Base-by-base conservation (phyloP, 2,797 vertebrate species). In the Miichthys miiuy region DNA sequence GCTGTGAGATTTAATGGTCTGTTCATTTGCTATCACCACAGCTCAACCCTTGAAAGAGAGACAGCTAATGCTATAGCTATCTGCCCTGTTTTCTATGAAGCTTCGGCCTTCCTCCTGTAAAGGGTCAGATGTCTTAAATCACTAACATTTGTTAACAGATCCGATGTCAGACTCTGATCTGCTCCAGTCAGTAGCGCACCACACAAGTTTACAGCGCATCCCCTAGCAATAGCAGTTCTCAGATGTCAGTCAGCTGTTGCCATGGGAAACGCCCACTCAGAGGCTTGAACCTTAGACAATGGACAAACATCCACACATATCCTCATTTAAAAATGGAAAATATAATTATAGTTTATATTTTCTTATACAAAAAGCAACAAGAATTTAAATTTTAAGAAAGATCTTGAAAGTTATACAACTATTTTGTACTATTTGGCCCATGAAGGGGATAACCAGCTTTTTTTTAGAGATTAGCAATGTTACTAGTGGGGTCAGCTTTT, bases 401-500 rank as follows among this genome's bases (percentile, higher is more conserved):
- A 57, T 30, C 42, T 60, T 1, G 7, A 51, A 76, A 75, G 70
- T 75, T 66, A 58, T 11, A n/a, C 12, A 68, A 34, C 41, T 51
- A 34, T 44, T 34, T 34, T 8, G 34, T 34, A 34, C 16, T 42
- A 6, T 61, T 62, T 66, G 30, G 42, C 21, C 17, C 0, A 12
- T 47, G 27, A 48, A 66, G 51, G 27, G 44, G 77, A 75, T 83
- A 84, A 84, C 75, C 71, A 75, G 27, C 50, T 87, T 87, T 82
- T 82, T 77, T 90, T 82, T 84, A 71, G 76, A 81, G 77, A 87
- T 88, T 81, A 89, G 85, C 68, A 54, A 87, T 74, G 71, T 72
- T 87, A 91, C 77, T 72, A 62, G 60, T 8, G 47, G 79, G 65
- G 72, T 90, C 87, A 86, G 64, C 77, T 87, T 87, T 83, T 85